Evolutionary conservation across 2,113 vertebrate species (phyloP).

Genomic region (Gymnorhina tibicen): DNA sequence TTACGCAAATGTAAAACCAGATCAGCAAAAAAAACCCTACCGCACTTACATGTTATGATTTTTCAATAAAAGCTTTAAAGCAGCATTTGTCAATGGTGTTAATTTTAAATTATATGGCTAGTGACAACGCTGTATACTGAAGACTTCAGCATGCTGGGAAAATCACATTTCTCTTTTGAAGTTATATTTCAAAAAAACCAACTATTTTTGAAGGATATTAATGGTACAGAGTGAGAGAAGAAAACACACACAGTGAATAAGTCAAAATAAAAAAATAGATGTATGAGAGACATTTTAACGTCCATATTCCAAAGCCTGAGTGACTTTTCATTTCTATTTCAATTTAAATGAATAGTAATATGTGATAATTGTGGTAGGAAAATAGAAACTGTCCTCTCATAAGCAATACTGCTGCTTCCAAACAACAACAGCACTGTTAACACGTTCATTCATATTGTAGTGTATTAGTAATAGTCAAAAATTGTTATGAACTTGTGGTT

Average conservation of each 20-base stretch:
- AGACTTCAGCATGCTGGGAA: neutral
- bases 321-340: conserved; percentile 18
- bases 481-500: neutral
- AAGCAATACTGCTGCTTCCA: conserved; percentile 1
- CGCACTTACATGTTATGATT: neutral
- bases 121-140: conserved; percentile 18
- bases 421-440: conserved; percentile 6
- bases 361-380: conserved; percentile 15
- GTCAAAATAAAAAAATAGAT: neutral
- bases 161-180: conserved; percentile 19
- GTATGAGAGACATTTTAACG: neutral
- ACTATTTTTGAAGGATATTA: neutral
- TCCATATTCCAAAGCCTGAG: neutral
- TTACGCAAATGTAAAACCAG: neutral
- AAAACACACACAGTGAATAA: neutral
- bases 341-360: conserved; percentile 17
- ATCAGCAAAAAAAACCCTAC: neutral
- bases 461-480: neutral
- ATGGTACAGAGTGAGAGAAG: neutral
- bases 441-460: conserved; percentile 13
- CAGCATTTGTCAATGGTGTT: neutral
- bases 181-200: neutral
- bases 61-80: conserved; percentile 24
- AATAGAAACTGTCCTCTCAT: conserved; percentile 18
- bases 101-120: conserved; percentile 33